Conservation (phyloP, 2,888 invertebrate species). For the Amiota mariae region DNA sequence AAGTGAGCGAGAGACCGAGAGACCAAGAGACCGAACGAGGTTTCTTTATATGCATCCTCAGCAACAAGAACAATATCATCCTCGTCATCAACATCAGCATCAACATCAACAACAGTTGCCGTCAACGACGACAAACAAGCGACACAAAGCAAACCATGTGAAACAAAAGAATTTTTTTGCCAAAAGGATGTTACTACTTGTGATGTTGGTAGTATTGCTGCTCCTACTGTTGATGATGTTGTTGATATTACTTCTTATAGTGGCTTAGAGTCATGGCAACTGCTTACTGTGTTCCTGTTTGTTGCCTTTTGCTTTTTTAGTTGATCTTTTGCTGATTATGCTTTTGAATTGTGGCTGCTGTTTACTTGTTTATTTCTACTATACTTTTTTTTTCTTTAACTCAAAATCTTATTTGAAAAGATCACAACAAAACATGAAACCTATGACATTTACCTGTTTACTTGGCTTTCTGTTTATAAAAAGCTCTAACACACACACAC, state of each 20-base stretch:
- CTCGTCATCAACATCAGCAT: slow-evolving; percentile 16
- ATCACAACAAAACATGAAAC: slow-evolving; percentile 18
- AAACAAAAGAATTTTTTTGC: slow-evolving; percentile 5
- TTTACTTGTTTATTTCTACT: too few relatives aligned
- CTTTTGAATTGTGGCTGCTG: slow-evolving; percentile 45
- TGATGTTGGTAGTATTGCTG: not conserved
- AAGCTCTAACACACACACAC: too few relatives aligned
- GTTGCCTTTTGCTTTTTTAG: slow-evolving; percentile 28
- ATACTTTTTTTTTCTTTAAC: slow-evolving; percentile 17
- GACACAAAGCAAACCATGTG: slow-evolving; percentile 19
- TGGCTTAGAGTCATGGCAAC: not conserved
- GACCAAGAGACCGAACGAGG: too few relatives aligned
- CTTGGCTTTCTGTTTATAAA: too few relatives aligned
- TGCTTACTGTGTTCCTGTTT: not conserved
- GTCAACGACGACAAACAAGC: not conserved
- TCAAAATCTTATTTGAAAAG: slow-evolving; percentile 5
- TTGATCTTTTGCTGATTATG: slow-evolving; percentile 68
- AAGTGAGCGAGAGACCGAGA: too few relatives aligned
- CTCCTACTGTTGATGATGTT: not conserved
- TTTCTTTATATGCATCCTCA: not conserved
- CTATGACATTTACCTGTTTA: too few relatives aligned
- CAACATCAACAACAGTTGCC: slow-evolving; percentile 12
- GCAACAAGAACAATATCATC: not conserved
- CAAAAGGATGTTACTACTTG: too few relatives aligned
- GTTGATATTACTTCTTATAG: not conserved